A percentile compares a stretch with the other conserved stretches of the same genome.
Evolutionary conservation across 1,140 invertebrate species (phyloP).

Genomic region (Adelges cooleyi): DNA sequence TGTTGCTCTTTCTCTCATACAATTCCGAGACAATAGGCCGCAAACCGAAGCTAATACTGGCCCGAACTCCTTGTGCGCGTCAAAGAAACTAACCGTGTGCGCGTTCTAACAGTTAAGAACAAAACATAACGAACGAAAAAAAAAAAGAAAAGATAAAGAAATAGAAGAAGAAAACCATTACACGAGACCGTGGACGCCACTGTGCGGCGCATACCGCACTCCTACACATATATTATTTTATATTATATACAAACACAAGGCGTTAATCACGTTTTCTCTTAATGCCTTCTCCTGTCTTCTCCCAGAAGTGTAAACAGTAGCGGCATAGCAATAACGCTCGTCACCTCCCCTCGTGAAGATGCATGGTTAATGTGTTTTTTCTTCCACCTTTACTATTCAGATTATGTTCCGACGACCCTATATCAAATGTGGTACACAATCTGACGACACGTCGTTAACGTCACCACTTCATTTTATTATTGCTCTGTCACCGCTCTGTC

Average conservation of each 20-base stretch:
- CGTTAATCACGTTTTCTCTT: slow-evolving; percentile 24
- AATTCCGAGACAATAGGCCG: neutral
- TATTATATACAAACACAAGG: neutral
- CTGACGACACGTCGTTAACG: too few relatives aligned
- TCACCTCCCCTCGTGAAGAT: neutral
- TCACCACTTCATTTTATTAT: too few relatives aligned
- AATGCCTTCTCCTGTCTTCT: neutral
- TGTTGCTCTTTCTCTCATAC: neutral
- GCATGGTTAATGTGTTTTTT: neutral
- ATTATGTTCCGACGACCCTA: too few relatives aligned
- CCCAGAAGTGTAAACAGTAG: slow-evolving; percentile 4
- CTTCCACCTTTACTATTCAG: too few relatives aligned
- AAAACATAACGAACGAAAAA: neutral
- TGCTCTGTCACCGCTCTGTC: too few relatives aligned
- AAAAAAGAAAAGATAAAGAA: neutral
- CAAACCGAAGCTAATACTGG: slow-evolving; percentile 1
- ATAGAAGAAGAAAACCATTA: neutral
- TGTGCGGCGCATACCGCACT: neutral
- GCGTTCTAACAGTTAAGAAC: neutral
- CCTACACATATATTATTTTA: neutral
- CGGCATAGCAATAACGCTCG: neutral
- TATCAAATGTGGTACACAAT: too few relatives aligned
- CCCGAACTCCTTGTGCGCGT: neutral
- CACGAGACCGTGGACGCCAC: slow-evolving; percentile 6
- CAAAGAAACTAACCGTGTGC: neutral